Percentiles rank a stretch among this genome's conserved stretches.
These are phyloP conservation scores for Sylvietta virens DNA, from an alignment of 2,113 vertebrate genomes.

Conservation along the genomic window DNA sequence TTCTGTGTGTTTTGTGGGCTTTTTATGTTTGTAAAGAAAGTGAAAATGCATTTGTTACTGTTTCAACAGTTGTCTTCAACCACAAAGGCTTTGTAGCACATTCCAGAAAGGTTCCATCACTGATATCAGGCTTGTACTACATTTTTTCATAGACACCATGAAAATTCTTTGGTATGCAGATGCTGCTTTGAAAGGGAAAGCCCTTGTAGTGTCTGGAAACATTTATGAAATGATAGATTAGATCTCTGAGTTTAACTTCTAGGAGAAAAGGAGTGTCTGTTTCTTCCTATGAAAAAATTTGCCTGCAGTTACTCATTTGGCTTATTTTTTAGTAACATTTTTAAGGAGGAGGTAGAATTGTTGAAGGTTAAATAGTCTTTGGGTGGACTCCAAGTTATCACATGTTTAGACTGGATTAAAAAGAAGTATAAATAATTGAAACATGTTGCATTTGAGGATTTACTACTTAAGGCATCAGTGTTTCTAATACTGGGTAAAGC, in stretches of 20 bases:
- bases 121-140: neutral
- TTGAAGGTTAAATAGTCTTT: neutral
- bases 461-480: neutral
- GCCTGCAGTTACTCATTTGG: neutral
- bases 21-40: neutral
- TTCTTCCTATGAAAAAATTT: neutral
- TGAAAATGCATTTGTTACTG: slow-evolving; percentile 8
- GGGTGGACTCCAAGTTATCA: neutral
- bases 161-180: slow-evolving; percentile 8
- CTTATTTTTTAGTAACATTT: neutral
- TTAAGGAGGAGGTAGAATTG: neutral
- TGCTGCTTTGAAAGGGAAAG: slow-evolving; percentile 3
- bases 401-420: neutral
- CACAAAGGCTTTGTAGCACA: neutral
- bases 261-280: neutral
- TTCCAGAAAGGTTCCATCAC: neutral
- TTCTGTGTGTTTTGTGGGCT: neutral
- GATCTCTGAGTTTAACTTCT: neutral
- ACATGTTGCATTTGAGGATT: neutral
- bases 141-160: neutral
- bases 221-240: neutral
- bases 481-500: neutral
- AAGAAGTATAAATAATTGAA: neutral
- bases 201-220: slow-evolving; percentile 11
- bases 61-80: neutral